Evolutionary conservation across 2,113 vertebrate genomes (phyloP), one percentile per base, ranked within the genome.

Genomic region (Ptychochromis oligacanthus): DNA sequence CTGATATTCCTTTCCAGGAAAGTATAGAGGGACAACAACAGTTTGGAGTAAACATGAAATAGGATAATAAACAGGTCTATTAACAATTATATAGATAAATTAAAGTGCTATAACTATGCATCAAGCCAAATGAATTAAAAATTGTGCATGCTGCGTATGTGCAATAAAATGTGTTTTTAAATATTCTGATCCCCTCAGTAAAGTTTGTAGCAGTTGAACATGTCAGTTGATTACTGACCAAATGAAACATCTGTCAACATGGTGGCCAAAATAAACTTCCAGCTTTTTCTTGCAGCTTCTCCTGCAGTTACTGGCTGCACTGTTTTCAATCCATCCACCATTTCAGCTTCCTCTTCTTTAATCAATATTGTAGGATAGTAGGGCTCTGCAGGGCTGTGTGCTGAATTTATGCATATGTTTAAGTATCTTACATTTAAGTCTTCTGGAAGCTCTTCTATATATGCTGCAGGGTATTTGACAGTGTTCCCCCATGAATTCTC

Each of bases 371-470:
- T 38, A 72, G 58, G 18, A 61, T 31, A n/a, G 64, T 34, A 7
- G 8, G n/a, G n/a, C 74, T 81, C 54, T 24, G 7, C 24, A 24
- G 54, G 38, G 20, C 26, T 67, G 57, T 77, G 11, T 58, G n/a
- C 52, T 55, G 31, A 60, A 79, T 79, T 54, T n/a, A 77, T 80
- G 57, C 60, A 10, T 54, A 72, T 54, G 43, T 72, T 72, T 67
- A 46, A 36, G 34, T 28, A 74, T 36, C 49, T 75, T 49, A 34
- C 43, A 70, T 60, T 8, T 81, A 26, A 79, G 62, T 65, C 31
- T 83, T 14, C 40, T 36, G 5, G 24, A 58, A 55, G 38, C 14
- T 58, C 46, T n/a, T 83, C 58, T 77, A 11, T 60, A 18, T 34
- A 18, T 49, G 40, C 38, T 59, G 46, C 43, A 28, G 55, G 46